Evolutionary conservation across 2,797 vertebrate species (phyloP).

Genomic region (Macropus fuliginosus): DNA sequence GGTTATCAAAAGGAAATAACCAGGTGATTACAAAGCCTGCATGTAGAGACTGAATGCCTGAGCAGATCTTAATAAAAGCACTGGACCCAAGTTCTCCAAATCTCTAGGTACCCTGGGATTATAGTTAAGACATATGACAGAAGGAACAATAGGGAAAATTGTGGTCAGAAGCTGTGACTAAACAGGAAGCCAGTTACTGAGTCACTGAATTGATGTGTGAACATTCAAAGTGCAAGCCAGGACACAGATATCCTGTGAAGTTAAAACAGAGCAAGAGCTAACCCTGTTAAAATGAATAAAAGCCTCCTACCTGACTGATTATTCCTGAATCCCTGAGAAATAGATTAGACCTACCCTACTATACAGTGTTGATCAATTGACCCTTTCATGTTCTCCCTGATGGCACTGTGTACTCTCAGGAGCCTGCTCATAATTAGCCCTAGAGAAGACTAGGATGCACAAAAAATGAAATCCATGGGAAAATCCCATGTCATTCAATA

Average conservation of each 20-base stretch:
- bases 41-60: neutral
- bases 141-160: neutral
- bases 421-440: neutral
- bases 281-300: neutral
- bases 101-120: neutral
- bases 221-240: neutral
- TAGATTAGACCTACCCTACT: neutral
- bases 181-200: constrained; percentile 74
- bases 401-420: neutral
- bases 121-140: neutral
- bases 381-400: neutral
- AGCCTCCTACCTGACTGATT: neutral
- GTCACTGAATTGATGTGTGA: constrained; percentile 47
- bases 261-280: neutral
- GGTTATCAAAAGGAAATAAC: constrained; percentile 27
- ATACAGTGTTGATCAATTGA: neutral
- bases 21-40: neutral
- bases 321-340: neutral
- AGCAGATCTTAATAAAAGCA: neutral
- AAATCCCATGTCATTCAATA: neutral
- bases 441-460: neutral
- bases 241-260: neutral
- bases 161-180: constrained; percentile 54
- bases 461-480: neutral
- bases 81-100: neutral